phyloP scores from a whole-genome alignment of 2,888 invertebrate species.

The Campopleginae sp. region DNA sequence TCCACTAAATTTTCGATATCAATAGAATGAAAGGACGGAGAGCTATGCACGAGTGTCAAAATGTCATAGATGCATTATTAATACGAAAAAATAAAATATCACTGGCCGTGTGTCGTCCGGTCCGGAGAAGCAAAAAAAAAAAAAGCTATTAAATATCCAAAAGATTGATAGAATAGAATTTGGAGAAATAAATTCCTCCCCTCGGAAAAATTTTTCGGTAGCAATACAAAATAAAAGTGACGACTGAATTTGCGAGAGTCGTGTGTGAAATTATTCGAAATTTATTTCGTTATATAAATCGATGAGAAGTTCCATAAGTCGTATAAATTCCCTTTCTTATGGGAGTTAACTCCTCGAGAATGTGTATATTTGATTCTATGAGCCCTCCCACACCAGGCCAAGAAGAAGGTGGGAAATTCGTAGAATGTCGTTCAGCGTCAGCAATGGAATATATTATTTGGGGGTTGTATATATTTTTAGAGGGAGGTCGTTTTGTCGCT shows the following conservation, averaged over 20 bases:
- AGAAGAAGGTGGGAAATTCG: constrained; percentile 50
- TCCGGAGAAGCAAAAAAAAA: neutral
- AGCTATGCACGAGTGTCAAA: neutral
- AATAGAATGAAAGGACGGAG: constrained; percentile 4
- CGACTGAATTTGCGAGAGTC: constrained; percentile 4
- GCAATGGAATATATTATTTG: constrained; percentile 61
- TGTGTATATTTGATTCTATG: constrained; percentile 58
- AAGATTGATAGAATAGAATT: constrained; percentile 12
- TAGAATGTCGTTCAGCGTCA: constrained; percentile 64
- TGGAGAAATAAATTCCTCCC: neutral
- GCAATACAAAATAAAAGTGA: neutral
- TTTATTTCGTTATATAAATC: constrained; percentile 26
- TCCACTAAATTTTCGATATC: constrained; percentile 17
- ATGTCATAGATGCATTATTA: constrained; percentile 1
- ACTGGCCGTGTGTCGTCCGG: neutral
- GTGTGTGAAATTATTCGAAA: constrained; percentile 21
- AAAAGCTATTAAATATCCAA: neutral
- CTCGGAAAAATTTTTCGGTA: neutral
- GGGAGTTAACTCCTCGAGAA: constrained; percentile 39
- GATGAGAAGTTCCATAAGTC: constrained; percentile 20
- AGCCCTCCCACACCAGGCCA: constrained; percentile 9
- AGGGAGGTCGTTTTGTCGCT: constrained; percentile 43
- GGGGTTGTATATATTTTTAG: constrained; percentile 46
- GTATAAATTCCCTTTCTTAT: neutral
- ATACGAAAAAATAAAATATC: neutral